phyloP scores from a whole-genome alignment of 2,888 invertebrate species.

The Bembecia ichneumoniformis region DNA sequence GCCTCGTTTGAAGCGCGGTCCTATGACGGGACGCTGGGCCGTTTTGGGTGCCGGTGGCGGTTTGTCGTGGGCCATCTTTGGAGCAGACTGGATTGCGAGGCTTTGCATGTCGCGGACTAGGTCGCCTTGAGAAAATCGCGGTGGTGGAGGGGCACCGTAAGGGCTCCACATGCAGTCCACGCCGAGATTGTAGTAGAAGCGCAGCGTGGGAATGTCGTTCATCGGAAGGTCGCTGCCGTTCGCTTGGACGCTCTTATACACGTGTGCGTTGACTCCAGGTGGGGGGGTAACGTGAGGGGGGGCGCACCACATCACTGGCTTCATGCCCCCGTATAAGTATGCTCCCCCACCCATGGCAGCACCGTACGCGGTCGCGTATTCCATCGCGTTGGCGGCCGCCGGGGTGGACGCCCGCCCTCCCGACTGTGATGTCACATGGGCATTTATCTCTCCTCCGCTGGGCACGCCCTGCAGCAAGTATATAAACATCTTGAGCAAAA shows the following conservation, averaged over 20 bases:
- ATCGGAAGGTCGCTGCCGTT: constrained; percentile 72
- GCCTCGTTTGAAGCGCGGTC: constrained; percentile 37
- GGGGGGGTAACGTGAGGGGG: constrained; percentile 29
- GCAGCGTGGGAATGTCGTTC: constrained; percentile 74
- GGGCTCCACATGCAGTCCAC: constrained; percentile 69
- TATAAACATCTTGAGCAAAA: too few species aligned
- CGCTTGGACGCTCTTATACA: constrained; percentile 55
- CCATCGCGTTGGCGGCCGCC: constrained; percentile 4
- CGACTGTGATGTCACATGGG: background rate
- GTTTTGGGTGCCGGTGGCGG: constrained; percentile 26
- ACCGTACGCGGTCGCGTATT: constrained; percentile 12
- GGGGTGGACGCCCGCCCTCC: constrained; percentile 1
- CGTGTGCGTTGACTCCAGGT: constrained; percentile 24
- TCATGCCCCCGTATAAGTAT: constrained; percentile 37
- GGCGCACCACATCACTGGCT: constrained; percentile 37
- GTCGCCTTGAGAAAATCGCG: background rate
- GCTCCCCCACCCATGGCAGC: background rate
- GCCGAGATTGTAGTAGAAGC: constrained; percentile 79
- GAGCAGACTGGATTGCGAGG: too few species aligned
- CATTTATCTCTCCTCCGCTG: too few species aligned
- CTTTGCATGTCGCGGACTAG: too few species aligned
- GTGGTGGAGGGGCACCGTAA: constrained; percentile 44
- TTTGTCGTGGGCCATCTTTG: constrained; percentile 12
- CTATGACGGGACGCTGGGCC: constrained; percentile 47
- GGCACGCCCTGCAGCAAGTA: too few species aligned